Evolutionary conservation across 2,888 invertebrate genomes (phyloP).

Genomic region (Galerucella calmariensis): DNA sequence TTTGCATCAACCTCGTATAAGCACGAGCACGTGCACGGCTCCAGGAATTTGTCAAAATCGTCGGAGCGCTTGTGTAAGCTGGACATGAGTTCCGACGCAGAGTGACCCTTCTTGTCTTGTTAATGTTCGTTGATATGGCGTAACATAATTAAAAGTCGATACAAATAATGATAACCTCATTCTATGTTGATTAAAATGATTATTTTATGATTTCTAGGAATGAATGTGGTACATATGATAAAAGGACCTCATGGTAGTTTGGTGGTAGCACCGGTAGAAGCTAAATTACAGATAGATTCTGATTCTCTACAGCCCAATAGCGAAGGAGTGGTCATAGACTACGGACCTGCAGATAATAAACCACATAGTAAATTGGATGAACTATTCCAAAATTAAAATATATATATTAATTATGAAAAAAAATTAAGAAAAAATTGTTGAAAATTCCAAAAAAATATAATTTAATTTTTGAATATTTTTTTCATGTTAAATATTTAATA

Average conservation of each 20-base stretch:
- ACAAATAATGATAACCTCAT: no score
- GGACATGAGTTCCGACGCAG: no score
- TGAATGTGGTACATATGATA: constrained; percentile 63
- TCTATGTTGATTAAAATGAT: no score
- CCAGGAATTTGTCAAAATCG: no score
- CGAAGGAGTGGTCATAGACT: constrained; percentile 71
- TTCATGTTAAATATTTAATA: constrained; percentile 9
- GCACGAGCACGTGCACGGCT: no score
- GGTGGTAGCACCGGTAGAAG: constrained; percentile 67
- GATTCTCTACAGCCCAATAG: constrained; percentile 71
- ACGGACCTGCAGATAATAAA: constrained; percentile 56
- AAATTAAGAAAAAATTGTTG: constrained; percentile 20
- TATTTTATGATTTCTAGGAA: constrained; percentile 38
- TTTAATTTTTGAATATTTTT: constrained; percentile 18
- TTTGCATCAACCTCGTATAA: no score
- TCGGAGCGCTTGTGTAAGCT: no score
- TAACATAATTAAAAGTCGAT: no score
- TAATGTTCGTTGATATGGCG: no score
- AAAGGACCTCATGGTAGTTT: constrained; percentile 70
- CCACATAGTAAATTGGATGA: constrained; percentile 34
- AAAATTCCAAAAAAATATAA: constrained; percentile 3
- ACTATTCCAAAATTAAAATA: constrained; percentile 36
- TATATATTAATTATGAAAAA: not conserved
- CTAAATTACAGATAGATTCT: constrained; percentile 71
- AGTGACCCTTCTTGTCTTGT: no score